Conservation (phyloP, 2,113 vertebrate species). For the Ptyas mucosa region DNA sequence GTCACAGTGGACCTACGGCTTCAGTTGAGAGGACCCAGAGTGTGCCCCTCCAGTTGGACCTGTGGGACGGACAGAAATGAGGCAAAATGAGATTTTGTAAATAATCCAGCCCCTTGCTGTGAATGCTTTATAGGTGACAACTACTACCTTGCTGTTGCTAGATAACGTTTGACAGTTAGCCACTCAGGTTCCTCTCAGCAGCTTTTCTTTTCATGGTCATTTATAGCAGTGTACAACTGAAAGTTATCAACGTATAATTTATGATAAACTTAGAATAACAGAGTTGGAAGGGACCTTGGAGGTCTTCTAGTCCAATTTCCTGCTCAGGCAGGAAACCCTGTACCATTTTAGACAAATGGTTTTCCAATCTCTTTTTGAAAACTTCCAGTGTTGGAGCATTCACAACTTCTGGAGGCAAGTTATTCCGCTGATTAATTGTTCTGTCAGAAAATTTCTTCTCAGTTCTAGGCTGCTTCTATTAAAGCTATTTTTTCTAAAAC, state of each 20-base stretch:
- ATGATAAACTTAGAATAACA: not conserved
- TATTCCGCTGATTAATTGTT: too few relatives aligned
- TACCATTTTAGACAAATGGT: too few relatives aligned
- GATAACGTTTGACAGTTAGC: not conserved
- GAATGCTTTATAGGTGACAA: not conserved
- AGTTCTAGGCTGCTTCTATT: too few relatives aligned
- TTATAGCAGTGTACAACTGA: not conserved
- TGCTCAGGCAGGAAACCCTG: too few relatives aligned
- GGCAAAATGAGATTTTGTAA: not conserved
- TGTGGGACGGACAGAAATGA: not conserved
- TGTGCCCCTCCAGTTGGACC: not conserved
- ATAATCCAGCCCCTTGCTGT: not conserved
- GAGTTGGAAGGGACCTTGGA: too few relatives aligned
- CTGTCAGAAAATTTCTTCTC: too few relatives aligned
- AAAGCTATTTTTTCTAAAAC: not conserved
- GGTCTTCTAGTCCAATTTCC: too few relatives aligned
- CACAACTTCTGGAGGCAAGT: too few relatives aligned
- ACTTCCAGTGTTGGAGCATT: too few relatives aligned
- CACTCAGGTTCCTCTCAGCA: not conserved
- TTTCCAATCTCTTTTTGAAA: too few relatives aligned
- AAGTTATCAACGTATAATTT: not conserved
- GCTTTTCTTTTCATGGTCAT: not conserved
- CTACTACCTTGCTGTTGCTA: not conserved
- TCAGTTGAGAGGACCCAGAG: not conserved
- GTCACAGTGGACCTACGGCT: not conserved